Evolutionary conservation across 2,888 invertebrate species (phyloP).

Genomic region (Leptodirus hochenwartii): DNA sequence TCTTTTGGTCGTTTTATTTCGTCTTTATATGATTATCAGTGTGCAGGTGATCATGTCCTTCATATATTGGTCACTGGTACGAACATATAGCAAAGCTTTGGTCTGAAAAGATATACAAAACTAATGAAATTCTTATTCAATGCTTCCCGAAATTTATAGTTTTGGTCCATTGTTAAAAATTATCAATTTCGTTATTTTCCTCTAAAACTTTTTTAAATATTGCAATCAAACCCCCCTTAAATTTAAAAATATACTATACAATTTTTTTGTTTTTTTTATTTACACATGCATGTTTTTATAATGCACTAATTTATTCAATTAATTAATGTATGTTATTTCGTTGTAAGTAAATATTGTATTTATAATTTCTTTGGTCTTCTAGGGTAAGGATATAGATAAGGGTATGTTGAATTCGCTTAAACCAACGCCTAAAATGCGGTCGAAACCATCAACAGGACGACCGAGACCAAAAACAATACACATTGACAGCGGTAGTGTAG

Average conservation of each 20-base stretch:
- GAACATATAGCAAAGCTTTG: too few relatives aligned
- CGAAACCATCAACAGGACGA: constrained; percentile 41
- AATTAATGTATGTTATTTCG: not conserved
- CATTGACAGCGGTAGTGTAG: constrained; percentile 63
- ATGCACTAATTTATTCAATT: too few relatives aligned
- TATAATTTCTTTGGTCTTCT: constrained; percentile 14
- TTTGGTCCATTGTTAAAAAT: too few relatives aligned
- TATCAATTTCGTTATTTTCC: too few relatives aligned
- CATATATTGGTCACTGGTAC: constrained; percentile 25
- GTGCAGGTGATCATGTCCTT: too few relatives aligned
- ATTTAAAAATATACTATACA: too few relatives aligned
- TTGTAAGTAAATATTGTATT: constrained; percentile 2
- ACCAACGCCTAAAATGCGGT: constrained; percentile 41
- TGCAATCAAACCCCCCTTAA: too few relatives aligned
- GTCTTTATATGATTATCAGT: too few relatives aligned
- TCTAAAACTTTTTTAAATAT: too few relatives aligned
- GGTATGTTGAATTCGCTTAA: constrained; percentile 39
- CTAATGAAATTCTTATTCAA: constrained; percentile 3
- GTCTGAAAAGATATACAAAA: constrained; percentile 7
- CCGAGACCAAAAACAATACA: constrained; percentile 83
- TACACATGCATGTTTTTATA: constrained; percentile 6
- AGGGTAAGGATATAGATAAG: constrained; percentile 70
- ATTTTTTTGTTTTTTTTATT: not conserved
- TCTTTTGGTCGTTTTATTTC: too few relatives aligned
- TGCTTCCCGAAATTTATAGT: too few relatives aligned